phyloP scores from a whole-genome alignment of 2,797 vertebrate genomes.

The Phalanger gymnotis region DNA sequence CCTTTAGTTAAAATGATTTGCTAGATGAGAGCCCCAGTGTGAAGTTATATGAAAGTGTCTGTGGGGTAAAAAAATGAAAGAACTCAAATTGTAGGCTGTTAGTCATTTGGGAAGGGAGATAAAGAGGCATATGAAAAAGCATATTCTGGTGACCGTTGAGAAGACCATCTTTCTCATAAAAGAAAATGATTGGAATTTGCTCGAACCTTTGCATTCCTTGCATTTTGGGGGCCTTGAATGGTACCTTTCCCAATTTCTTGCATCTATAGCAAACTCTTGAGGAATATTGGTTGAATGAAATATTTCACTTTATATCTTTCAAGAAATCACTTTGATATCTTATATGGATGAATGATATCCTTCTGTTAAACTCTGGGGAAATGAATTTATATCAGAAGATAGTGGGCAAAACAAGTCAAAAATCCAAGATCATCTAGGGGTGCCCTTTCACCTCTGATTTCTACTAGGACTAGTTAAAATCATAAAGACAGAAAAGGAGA shows the following conservation, averaged over 20 bases:
- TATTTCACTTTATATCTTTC: background rate
- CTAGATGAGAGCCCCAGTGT: background rate
- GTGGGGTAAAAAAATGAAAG: constrained; percentile 40
- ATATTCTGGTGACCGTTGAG: background rate
- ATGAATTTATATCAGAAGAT: background rate
- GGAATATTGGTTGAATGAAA: background rate
- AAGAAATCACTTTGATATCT: background rate
- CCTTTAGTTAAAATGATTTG: background rate
- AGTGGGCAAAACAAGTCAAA: background rate
- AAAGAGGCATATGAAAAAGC: constrained; percentile 12
- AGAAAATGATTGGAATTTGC: too few relatives aligned
- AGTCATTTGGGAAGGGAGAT: constrained; percentile 2
- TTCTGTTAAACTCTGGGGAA: background rate
- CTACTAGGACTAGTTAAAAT: background rate
- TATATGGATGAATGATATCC: background rate
- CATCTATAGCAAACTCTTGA: background rate
- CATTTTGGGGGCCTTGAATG: background rate
- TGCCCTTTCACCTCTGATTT: background rate
- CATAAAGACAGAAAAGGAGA: background rate
- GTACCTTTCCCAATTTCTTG: background rate
- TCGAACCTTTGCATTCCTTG: background rate
- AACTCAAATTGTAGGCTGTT: background rate
- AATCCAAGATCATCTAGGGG: background rate
- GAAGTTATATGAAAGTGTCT: background rate
- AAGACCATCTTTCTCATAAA: background rate